Percentiles rank a stretch among this genome's conserved stretches.
These are phyloP conservation scores for Cylloceria caligata DNA, from an alignment of 2,888 invertebrate species.

Conservation along the genomic window DNA sequence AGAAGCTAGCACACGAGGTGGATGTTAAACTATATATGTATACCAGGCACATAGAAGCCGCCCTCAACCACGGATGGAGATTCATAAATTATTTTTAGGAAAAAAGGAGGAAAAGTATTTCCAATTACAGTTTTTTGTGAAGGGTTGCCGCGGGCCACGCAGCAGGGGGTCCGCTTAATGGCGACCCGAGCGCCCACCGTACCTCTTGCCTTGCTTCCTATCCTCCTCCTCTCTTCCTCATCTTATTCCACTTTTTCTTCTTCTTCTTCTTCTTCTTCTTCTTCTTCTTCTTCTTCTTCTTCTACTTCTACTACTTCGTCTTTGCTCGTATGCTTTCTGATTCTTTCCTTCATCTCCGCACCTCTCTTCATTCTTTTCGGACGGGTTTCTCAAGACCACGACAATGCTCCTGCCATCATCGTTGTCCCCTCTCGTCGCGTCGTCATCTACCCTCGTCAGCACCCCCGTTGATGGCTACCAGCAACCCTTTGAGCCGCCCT, in stretches of 20 bases:
- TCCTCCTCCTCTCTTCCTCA: conserved; percentile 56
- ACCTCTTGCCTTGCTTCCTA: conserved; percentile 72
- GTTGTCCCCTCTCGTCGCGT: conserved; percentile 55
- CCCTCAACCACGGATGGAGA: conserved; percentile 75
- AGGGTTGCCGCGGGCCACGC: conserved; percentile 85
- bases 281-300: conserved; percentile 44
- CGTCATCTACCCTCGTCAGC: conserved; percentile 63
- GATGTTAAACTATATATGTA: conserved; percentile 44
- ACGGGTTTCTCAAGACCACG: conserved; percentile 44
- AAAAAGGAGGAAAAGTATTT: conserved; percentile 85
- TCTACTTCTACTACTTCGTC: conserved; percentile 59
- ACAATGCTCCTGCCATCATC: conserved; percentile 53
- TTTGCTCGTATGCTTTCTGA: conserved; percentile 58
- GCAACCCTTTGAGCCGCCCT: conserved; percentile 39
- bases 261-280: conserved; percentile 55
- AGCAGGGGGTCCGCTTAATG: conserved; percentile 85
- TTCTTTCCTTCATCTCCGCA: conserved; percentile 68
- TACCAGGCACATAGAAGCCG: conserved; percentile 62
- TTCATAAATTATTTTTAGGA: conserved; percentile 85
- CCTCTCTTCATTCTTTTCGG: conserved; percentile 62
- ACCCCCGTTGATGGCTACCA: conserved; percentile 23
- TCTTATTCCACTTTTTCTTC: conserved; percentile 46
- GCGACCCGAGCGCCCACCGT: conserved; percentile 83
- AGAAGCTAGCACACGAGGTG: conserved; percentile 42
- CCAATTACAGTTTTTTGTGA: conserved; percentile 85